Evolutionary conservation across 2,888 invertebrate genomes (phyloP), one percentile per base, ranked within the genome.

Genomic region (Ametastegia equiseti): DNA sequence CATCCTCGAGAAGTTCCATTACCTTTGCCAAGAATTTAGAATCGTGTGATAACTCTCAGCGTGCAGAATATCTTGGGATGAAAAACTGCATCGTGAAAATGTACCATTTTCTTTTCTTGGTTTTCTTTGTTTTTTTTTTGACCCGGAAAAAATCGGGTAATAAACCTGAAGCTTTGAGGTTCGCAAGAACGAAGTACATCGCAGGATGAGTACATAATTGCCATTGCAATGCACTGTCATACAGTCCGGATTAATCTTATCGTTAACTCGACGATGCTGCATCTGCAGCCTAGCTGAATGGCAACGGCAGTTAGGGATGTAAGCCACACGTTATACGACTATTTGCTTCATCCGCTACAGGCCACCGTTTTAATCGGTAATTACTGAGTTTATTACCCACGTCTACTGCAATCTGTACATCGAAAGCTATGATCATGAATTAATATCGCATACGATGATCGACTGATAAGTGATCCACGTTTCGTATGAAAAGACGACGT

Each of bases 161-260:
- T 60, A 60, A 60, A 60, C 30, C 60, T 13, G 13, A 30, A 60
- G 60, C 30, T 30, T 30, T 30, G 60, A 60, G 30, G 60, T 30
- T 60, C 30, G n/a, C n/a, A 30, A 60, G 30, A 60, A 60, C 60
- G 23, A 30, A 30, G 47, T 47, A 47, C 30, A 60, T 60, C 60
- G 60, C 60, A 60, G 13, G 60, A n/a, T n/a, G n/a, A n/a, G 60
- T 27, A 60, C 60, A 60, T n/a, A n/a, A n/a, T 60, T 60, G 60
- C 60, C 60, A 30, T 60, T 60, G 60, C n/a, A n/a, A n/a, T n/a
- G 60, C 60, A 30, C 60, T 15, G 27, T 60, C 60, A 30, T 60
- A 30, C 60, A 13, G 60, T n/a, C 39, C 67, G 30, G 60, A 60
- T 67, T 67, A 67, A 67, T 67, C 67, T 67, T 67, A 67, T 67